Percentiles rank a stretch among this genome's conserved stretches.
Evolutionary conservation across 2,888 invertebrate species (phyloP).

Genomic region (Drosophila pegasa): DNA sequence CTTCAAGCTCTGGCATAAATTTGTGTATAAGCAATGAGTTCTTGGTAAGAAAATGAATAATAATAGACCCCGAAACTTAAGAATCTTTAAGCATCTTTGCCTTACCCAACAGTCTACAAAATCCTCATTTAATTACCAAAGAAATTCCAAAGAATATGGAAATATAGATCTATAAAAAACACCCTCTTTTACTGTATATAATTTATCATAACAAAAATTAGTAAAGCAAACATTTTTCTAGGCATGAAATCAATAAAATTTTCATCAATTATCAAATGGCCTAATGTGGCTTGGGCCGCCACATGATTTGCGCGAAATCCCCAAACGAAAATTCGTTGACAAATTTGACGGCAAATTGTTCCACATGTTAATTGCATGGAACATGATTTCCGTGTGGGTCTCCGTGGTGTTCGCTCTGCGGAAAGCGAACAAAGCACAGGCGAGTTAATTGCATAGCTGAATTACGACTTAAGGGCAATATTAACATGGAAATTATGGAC

Average conservation of each 20-base stretch:
- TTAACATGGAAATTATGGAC: slow-evolving; percentile 81
- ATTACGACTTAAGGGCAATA: slow-evolving; percentile 77
- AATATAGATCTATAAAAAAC: background rate
- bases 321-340: slow-evolving; percentile 16
- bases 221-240: background rate
- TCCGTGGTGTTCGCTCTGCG: slow-evolving; percentile 20
- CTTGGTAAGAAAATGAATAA: background rate
- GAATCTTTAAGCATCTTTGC: background rate
- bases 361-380: slow-evolving; percentile 64
- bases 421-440: slow-evolving; percentile 44
- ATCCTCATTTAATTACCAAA: background rate
- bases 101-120: background rate
- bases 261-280: slow-evolving; percentile 28
- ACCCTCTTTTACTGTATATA: background rate
- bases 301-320: slow-evolving; percentile 15
- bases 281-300: slow-evolving; percentile 8
- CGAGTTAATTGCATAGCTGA: slow-evolving; percentile 75
- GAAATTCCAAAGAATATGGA: background rate
- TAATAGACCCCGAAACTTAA: background rate
- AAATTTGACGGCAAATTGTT: slow-evolving; percentile 25
- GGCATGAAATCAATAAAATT: slow-evolving; percentile 6
- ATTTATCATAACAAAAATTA: background rate
- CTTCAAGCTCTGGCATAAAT: too few species aligned
- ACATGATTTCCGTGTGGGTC: slow-evolving; percentile 43
- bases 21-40: too few species aligned